phyloP scores from a whole-genome alignment of 2,797 vertebrate genomes.

The Silurus aristotelis region DNA sequence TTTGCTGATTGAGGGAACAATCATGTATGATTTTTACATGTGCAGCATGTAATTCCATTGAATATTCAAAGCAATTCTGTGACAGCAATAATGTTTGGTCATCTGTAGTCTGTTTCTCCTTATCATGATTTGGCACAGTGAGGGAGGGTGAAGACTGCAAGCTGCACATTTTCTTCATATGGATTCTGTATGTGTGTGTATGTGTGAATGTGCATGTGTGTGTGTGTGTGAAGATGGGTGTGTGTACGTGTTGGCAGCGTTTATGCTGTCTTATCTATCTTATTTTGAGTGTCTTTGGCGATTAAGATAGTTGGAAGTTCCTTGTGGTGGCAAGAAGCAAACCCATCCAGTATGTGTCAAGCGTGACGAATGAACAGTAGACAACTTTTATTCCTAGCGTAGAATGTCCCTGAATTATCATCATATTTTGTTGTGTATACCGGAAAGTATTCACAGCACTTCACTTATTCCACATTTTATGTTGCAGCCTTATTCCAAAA shows the following conservation, averaged over 20 bases:
- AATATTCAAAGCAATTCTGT: neutral
- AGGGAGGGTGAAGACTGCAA: slow-evolving; percentile 4
- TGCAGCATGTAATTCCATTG: neutral
- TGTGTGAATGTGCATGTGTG: neutral
- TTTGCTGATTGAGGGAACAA: neutral
- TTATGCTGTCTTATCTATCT: slow-evolving; percentile 35
- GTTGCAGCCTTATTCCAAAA: too few species aligned
- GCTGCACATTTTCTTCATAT: slow-evolving; percentile 4
- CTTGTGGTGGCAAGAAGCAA: neutral
- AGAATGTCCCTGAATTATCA: neutral
- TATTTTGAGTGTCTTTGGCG: neutral
- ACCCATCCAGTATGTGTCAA: neutral
- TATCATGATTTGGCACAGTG: neutral
- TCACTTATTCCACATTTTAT: too few species aligned
- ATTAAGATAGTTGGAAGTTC: slow-evolving; percentile 10
- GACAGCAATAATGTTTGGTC: neutral
- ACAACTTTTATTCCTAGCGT: neutral
- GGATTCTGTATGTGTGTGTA: neutral
- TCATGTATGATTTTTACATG: neutral
- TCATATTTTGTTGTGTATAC: neutral
- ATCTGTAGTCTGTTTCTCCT: neutral
- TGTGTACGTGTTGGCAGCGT: neutral
- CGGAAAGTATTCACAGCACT: too few species aligned
- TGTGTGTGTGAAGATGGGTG: slow-evolving; percentile 7
- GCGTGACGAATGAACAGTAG: neutral